A percentile compares a stretch with the other conserved stretches of the same genome.
Conservation (phyloP, 2,888 invertebrate species). For the Helleia helle region DNA sequence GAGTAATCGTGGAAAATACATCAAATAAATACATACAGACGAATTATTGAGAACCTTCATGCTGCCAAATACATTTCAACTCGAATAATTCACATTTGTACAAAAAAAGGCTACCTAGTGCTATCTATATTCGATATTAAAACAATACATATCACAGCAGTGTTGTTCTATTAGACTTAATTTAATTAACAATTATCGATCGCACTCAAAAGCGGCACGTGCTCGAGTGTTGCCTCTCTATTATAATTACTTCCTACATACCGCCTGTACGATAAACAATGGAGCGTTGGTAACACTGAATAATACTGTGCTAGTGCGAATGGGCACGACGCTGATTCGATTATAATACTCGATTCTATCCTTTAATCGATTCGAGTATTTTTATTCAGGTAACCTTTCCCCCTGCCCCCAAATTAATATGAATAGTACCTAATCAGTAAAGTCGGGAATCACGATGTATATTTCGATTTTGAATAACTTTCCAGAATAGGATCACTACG, state of each 20-base stretch:
- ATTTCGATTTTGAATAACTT: no score
- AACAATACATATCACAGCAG: not conserved
- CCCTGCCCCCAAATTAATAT: no score
- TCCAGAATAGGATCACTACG: no score
- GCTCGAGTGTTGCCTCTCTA: constrained; percentile 55
- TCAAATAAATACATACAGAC: no score
- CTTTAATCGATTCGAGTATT: not conserved
- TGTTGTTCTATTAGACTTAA: constrained; percentile 22
- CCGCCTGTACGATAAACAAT: constrained; percentile 45
- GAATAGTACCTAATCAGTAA: no score
- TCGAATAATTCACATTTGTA: no score
- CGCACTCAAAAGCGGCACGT: constrained; percentile 24
- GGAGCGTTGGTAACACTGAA: constrained; percentile 36
- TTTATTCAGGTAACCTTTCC: not conserved
- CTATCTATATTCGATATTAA: no score
- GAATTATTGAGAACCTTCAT: no score
- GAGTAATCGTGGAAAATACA: no score
- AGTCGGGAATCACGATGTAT: no score
- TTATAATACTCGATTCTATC: constrained; percentile 1
- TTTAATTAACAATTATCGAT: constrained; percentile 30
- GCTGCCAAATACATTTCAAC: no score
- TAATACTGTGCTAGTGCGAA: constrained; percentile 30
- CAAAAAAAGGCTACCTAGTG: no score
- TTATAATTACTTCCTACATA: constrained; percentile 67
- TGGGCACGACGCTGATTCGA: constrained; percentile 8